These are phyloP conservation scores for Calonectris borealis DNA, from an alignment of 2,113 vertebrate genomes.

Conservation along the genomic window DNA sequence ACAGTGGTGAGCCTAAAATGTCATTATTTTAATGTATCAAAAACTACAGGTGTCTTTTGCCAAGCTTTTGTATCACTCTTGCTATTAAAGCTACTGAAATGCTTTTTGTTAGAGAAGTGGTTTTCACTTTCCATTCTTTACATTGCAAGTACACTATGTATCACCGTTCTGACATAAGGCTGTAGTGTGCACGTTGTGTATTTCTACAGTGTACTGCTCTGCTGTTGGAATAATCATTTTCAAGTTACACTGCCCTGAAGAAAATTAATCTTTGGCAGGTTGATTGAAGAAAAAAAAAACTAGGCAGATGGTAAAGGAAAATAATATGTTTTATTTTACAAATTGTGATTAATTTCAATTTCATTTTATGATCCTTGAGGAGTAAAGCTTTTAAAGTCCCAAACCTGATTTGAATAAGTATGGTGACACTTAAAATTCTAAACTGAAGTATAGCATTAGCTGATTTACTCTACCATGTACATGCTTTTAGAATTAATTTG, in stretches of 20 bases:
- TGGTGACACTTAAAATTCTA: background rate
- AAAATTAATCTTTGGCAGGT: slow-evolving; percentile 41
- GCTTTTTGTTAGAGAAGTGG: background rate
- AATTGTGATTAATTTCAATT: slow-evolving; percentile 50
- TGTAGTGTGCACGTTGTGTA: background rate
- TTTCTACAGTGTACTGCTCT: background rate
- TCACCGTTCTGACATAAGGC: background rate
- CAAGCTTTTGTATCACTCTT: background rate
- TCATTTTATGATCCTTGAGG: slow-evolving; percentile 11
- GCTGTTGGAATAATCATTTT: background rate
- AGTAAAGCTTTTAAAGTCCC: background rate
- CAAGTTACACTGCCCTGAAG: background rate
- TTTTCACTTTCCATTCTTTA: background rate
- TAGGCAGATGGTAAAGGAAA: slow-evolving; percentile 46
- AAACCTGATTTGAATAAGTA: slow-evolving; percentile 9
- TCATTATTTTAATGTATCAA: background rate
- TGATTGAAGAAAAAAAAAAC: background rate
- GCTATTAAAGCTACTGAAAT: background rate
- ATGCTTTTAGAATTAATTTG: background rate
- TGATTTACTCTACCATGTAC: background rate
- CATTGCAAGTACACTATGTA: background rate
- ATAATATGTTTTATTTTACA: slow-evolving; percentile 25
- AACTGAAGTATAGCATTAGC: background rate
- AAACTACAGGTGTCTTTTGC: background rate
- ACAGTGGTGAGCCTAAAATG: background rate